A percentile compares a stretch with the other conserved stretches of the same genome.
Conservation (phyloP, 2,888 invertebrate species). For the Hirtodrosophila histrioides region DNA sequence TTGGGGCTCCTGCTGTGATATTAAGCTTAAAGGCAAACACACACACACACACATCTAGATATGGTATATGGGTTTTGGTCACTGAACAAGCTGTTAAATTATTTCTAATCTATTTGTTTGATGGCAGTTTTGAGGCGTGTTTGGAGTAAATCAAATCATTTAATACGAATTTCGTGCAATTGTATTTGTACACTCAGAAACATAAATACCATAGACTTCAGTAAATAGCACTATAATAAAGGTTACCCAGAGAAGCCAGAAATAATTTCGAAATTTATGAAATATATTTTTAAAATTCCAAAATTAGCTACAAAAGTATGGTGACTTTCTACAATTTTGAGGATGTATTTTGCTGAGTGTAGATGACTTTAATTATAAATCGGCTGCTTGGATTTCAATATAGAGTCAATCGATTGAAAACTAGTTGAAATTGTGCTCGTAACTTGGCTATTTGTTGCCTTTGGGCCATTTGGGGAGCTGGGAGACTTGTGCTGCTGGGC, state of each 20-base stretch:
- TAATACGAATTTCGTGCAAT: constrained; percentile 4
- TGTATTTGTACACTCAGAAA: neutral
- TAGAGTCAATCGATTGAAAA: constrained; percentile 31
- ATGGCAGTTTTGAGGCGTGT: neutral
- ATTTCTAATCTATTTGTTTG: neutral
- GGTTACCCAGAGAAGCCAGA: too few species aligned
- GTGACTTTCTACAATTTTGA: too few species aligned
- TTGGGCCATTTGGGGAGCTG: constrained; percentile 23
- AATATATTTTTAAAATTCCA: too few species aligned
- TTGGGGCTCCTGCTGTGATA: constrained; percentile 44
- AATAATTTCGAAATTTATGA: too few species aligned
- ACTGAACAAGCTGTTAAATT: neutral
- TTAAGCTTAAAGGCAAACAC: constrained; percentile 47
- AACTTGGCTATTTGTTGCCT: constrained; percentile 19
- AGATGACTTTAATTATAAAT: constrained; percentile 23
- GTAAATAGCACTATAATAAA: too few species aligned
- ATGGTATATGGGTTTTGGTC: neutral
- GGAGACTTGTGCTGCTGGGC: constrained; percentile 40
- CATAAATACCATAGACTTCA: too few species aligned
- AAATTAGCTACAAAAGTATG: too few species aligned
- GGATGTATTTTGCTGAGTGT: too few species aligned
- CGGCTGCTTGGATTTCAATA: constrained; percentile 7
- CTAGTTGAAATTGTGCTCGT: constrained; percentile 25
- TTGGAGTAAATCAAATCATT: constrained; percentile 24
- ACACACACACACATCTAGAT: constrained; percentile 20